These are phyloP conservation scores for Psittacula derbiana DNA, from an alignment of 2,797 vertebrate species.

Conservation along the genomic window DNA sequence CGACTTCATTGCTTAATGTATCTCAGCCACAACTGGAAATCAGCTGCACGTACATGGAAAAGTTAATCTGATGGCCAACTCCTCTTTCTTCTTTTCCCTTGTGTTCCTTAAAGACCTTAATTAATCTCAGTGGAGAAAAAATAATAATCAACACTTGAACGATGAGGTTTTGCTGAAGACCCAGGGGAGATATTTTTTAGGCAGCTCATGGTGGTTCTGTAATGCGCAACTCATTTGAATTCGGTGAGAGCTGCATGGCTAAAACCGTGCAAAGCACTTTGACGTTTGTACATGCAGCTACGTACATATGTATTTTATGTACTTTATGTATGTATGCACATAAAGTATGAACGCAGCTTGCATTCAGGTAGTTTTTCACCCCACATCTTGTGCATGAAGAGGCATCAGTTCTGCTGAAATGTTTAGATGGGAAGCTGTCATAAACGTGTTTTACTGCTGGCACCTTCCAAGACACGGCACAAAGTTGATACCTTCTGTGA, in stretches of 20 bases:
- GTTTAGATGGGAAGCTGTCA: neutral
- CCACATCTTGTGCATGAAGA: neutral
- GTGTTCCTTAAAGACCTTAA: neutral
- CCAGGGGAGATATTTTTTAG: neutral
- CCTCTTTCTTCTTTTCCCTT: neutral
- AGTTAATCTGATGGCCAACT: neutral
- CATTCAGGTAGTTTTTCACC: neutral
- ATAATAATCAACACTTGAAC: neutral
- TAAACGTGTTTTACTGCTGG: neutral
- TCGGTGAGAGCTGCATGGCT: neutral
- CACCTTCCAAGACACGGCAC: neutral
- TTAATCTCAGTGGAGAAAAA: slow-evolving; percentile 4
- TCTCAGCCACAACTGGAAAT: neutral
- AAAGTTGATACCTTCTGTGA: neutral
- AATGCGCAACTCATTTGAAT: neutral
- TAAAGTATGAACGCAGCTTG: neutral
- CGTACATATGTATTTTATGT: neutral
- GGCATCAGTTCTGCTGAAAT: neutral
- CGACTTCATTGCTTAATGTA: neutral
- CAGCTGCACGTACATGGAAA: accelerated
- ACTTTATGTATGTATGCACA: neutral
- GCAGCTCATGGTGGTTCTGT: neutral
- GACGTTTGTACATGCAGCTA: neutral
- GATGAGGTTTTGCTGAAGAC: neutral
- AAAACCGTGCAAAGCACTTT: neutral